Conservation (phyloP, 1,140 invertebrate species). For the Drosophila lacertosa region DNA sequence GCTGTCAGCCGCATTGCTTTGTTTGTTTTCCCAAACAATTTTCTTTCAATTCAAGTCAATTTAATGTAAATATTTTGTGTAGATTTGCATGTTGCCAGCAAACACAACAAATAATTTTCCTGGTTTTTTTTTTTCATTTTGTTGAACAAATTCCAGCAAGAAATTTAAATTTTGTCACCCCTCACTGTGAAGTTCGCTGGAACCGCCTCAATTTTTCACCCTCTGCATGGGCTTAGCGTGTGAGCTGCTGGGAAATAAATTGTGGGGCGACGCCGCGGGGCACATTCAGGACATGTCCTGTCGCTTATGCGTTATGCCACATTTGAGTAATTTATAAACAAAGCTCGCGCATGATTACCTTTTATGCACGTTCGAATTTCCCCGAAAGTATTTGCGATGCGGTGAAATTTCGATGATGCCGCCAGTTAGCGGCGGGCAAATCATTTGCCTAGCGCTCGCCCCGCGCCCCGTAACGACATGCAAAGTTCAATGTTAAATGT, state of each 20-base stretch:
- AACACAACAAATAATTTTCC: conserved; percentile 13
- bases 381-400: conserved; percentile 33
- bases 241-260: conserved; percentile 20
- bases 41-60: conserved; percentile 70
- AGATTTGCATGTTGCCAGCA: conserved; percentile 35
- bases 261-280: conserved; percentile 15
- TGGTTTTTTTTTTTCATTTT: conserved; percentile 5
- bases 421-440: no score
- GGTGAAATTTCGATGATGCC: conserved; percentile 27
- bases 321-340: conserved; percentile 33
- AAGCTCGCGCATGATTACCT: conserved; percentile 35
- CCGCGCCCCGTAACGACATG: conserved; percentile 25
- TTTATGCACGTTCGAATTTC: conserved; percentile 28
- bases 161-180: conserved; percentile 69
- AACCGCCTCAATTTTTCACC: conserved; percentile 4
- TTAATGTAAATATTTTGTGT: conserved; percentile 61
- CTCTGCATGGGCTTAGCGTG: conserved; percentile 7
- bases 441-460: not conserved
- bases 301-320: conserved; percentile 12
- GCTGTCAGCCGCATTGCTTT: conserved; percentile 47
- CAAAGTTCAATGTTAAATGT: conserved; percentile 77
- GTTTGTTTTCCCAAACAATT: conserved; percentile 56
- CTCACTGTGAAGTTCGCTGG: conserved; percentile 12
- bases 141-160: conserved; percentile 21
- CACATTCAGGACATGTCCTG: not conserved